phyloP scores from a whole-genome alignment of 2,113 vertebrate genomes.

The Synchiropus splendidus region DNA sequence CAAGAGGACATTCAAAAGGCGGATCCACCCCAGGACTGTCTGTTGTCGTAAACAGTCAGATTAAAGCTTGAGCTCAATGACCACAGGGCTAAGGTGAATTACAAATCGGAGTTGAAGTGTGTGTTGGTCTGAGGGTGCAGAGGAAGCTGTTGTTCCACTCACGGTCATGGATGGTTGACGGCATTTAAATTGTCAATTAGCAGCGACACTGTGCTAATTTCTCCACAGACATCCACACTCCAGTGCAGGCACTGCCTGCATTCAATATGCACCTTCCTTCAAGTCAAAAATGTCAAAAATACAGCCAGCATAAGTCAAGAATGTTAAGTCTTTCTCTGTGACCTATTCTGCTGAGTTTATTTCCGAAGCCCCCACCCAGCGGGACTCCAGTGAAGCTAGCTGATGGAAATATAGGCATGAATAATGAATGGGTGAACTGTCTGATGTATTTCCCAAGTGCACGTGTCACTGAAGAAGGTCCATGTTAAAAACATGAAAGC shows the following conservation, averaged over 20 bases:
- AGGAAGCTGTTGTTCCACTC: neutral
- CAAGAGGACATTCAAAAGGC: no score
- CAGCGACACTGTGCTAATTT: conserved; percentile 24
- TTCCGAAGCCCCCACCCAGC: neutral
- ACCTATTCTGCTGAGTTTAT: neutral
- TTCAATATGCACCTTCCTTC: neutral
- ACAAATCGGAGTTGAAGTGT: neutral
- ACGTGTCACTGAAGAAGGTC: no score
- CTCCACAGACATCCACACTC: conserved; percentile 20
- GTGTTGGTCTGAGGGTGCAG: neutral
- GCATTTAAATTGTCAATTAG: conserved; percentile 46
- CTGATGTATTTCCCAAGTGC: no score
- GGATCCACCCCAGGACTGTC: no score
- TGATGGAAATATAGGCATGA: no score
- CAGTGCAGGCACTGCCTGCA: conserved; percentile 5
- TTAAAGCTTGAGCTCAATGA: no score
- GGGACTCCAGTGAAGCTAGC: no score
- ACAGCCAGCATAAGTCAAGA: no score
- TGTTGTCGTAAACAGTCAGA: no score
- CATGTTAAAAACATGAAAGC: no score
- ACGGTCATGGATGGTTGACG: conserved; percentile 13
- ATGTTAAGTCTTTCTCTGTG: neutral
- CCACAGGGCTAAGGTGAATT: neutral
- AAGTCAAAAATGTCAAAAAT: no score
- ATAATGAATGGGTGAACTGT: no score